Conservation (phyloP, 2,888 invertebrate species). For the Chloroclystis v-ata region DNA sequence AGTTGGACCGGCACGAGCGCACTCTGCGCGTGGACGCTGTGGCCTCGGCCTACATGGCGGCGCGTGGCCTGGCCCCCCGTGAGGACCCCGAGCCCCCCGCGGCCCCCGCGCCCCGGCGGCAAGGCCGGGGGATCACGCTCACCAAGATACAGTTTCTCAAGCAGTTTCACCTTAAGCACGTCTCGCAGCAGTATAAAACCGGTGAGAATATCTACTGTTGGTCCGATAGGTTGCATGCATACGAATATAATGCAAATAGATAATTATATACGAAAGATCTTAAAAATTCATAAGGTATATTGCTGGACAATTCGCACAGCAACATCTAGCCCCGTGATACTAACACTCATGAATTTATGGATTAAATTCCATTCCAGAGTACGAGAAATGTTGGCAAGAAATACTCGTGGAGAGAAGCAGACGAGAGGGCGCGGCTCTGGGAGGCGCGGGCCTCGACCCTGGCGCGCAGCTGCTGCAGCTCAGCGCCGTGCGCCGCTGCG, state of each 20-base stretch:
- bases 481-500: slow-evolving; percentile 64
- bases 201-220: slow-evolving; percentile 55
- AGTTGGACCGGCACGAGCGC: slow-evolving; percentile 80
- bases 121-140: not conserved
- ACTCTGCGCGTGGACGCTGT: slow-evolving; percentile 71
- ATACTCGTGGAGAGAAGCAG: slow-evolving; percentile 80
- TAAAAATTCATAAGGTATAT: no score
- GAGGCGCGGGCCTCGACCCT: slow-evolving; percentile 38
- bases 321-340: no score
- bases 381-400: slow-evolving; percentile 81
- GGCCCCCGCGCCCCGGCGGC: not conserved
- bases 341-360: no score
- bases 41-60: slow-evolving; percentile 68
- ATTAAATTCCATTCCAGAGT: slow-evolving; percentile 64
- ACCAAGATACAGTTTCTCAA: slow-evolving; percentile 69
- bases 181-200: slow-evolving; percentile 75
- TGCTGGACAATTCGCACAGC: no score
- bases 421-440: slow-evolving; percentile 62
- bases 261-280: no score
- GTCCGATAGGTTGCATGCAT: no score
- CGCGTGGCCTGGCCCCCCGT: slow-evolving; percentile 52
- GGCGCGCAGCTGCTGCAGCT: slow-evolving; percentile 60
- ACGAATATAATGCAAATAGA: no score
- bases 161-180: slow-evolving; percentile 75
- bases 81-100: slow-evolving; percentile 39